A percentile compares a stretch with the other conserved stretches of the same genome.
Evolutionary conservation across 2,888 invertebrate genomes (phyloP).

Genomic region (Tetragnatha montana): DNA sequence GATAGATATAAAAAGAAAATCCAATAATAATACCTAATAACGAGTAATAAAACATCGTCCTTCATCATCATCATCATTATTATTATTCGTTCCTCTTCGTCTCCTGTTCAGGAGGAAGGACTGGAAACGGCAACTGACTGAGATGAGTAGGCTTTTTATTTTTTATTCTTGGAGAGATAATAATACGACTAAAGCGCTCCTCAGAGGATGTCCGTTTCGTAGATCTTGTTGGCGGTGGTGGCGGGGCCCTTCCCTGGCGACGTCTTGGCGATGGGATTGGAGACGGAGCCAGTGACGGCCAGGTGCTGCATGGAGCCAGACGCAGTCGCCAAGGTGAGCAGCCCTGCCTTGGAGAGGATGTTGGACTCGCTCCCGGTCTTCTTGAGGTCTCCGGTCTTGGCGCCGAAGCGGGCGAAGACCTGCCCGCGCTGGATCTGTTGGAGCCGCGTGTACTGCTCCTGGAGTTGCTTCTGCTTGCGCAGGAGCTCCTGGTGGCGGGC

Average conservation of each 20-base stretch:
- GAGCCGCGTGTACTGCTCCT: slow-evolving; percentile 92
- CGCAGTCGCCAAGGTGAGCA: slow-evolving; percentile 80
- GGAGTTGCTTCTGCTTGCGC: slow-evolving; percentile 90
- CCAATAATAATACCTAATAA: slow-evolving; percentile 14
- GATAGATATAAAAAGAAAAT: background rate
- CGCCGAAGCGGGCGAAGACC: slow-evolving; percentile 51
- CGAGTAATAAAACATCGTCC: too few species aligned
- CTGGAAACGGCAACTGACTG: slow-evolving; percentile 28
- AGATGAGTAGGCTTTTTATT: slow-evolving; percentile 45
- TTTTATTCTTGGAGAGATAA: slow-evolving; percentile 27
- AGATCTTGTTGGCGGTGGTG: slow-evolving; percentile 76
- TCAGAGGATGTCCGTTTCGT: slow-evolving; percentile 94
- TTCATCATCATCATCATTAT: too few species aligned
- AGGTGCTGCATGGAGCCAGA: slow-evolving; percentile 81
- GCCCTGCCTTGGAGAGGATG: slow-evolving; percentile 87
- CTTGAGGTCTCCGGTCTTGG: slow-evolving; percentile 79
- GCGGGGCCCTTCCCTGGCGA: slow-evolving; percentile 55
- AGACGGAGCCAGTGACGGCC: slow-evolving; percentile 75
- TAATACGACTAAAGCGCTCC: slow-evolving; percentile 30
- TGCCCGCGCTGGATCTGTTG: slow-evolving; percentile 86
- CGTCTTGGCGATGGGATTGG: slow-evolving; percentile 60
- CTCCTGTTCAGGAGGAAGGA: background rate
- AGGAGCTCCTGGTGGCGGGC: slow-evolving; percentile 91
- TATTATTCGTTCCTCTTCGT: too few species aligned
- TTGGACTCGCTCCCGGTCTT: slow-evolving; percentile 93